Conservation (phyloP, 2,113 vertebrate species). For the Charina bottae region DNA sequence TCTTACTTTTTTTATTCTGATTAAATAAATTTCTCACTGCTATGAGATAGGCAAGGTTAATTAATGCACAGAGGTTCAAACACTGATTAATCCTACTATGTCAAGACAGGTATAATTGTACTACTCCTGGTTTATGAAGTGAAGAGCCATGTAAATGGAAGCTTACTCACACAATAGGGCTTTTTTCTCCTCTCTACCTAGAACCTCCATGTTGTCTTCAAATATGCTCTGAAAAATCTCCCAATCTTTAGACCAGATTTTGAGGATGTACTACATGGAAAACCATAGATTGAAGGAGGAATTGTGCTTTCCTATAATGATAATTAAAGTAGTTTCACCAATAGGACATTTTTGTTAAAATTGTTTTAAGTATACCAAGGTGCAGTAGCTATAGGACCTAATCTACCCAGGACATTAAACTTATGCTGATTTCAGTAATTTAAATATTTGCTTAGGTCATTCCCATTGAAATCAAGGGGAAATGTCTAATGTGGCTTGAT, state of each 20-base stretch:
- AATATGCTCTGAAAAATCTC: not conserved
- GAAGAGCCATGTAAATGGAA: not conserved
- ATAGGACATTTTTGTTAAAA: not conserved
- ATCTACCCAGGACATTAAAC: not conserved
- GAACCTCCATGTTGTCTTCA: not conserved
- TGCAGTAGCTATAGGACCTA: not conserved
- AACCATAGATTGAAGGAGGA: not conserved
- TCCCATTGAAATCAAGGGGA: not conserved
- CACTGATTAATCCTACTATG: not conserved
- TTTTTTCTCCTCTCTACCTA: not conserved
- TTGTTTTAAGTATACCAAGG: not conserved
- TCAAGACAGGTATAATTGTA: not conserved
- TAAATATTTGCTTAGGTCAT: not conserved
- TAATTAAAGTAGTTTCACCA: not conserved
- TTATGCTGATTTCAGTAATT: not conserved
- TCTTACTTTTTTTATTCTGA: not conserved
- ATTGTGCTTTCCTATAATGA: not conserved
- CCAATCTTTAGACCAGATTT: not conserved
- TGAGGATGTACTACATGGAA: not conserved
- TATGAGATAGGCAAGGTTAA: not conserved
- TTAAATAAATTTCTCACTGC: slow-evolving; percentile 7
- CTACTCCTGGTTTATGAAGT: not conserved
- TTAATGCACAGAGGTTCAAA: slow-evolving; percentile 6
- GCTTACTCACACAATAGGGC: not conserved
- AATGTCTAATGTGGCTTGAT: not conserved